Evolutionary conservation across 37 sponge, comb jelly and placozoan genomes (phyloP).

Genomic region (Beroe ovata): DNA sequence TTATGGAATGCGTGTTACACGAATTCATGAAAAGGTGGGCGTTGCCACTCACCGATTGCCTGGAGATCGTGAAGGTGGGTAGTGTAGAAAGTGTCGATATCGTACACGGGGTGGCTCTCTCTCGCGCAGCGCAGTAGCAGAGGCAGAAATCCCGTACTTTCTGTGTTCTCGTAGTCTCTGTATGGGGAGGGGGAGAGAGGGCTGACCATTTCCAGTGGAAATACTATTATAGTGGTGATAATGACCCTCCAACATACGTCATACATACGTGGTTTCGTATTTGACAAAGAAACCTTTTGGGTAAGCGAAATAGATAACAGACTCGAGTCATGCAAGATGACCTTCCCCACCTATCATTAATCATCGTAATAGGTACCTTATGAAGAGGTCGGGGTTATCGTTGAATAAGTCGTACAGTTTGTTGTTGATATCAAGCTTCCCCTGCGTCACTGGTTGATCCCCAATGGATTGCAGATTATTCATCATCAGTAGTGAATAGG

Average conservation of each 20-base stretch:
- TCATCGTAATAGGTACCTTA: neutral
- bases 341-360: no score
- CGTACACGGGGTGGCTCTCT: neutral
- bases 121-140: neutral
- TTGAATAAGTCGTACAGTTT: neutral
- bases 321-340: no score
- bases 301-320: no score
- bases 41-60: neutral
- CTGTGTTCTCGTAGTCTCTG: neutral
- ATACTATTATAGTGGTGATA: no score
- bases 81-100: neutral
- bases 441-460: neutral
- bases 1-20: neutral
- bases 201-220: no score
- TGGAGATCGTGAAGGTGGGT: neutral
- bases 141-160: neutral
- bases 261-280: no score
- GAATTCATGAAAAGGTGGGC: neutral
- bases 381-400: neutral
- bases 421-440: neutral
- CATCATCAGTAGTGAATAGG: conserved; percentile 1
- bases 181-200: no score
- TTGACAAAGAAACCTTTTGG: no score
- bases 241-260: no score
- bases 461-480: conserved; percentile 5